phyloP scores from a whole-genome alignment of 2,888 invertebrate genomes.

The Baccha elongata region DNA sequence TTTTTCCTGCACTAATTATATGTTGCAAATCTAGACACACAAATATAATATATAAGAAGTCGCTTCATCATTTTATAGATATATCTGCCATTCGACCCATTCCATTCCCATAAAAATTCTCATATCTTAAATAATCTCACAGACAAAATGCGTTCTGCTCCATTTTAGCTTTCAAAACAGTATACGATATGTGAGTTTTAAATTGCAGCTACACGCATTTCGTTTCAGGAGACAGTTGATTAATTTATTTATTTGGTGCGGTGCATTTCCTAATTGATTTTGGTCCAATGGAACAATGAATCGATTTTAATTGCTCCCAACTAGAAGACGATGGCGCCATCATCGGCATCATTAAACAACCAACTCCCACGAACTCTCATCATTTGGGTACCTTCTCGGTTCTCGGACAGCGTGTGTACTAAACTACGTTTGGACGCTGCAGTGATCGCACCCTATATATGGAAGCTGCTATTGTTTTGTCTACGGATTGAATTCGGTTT shows the following conservation, averaged over 20 bases:
- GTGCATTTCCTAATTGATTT: conserved; percentile 71
- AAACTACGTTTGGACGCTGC: conserved; percentile 55
- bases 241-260: conserved; percentile 66
- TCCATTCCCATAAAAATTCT: conserved; percentile 23
- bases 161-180: conserved; percentile 5
- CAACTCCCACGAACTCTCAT: conserved; percentile 70
- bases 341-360: conserved; percentile 71
- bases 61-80: conserved; percentile 16
- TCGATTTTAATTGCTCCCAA: conserved; percentile 73
- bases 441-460: conserved; percentile 73
- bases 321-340: conserved; percentile 72
- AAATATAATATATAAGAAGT: conserved; percentile 9
- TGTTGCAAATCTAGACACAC: conserved; percentile 47
- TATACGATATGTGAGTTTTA: background rate
- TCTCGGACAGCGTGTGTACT: conserved; percentile 54
- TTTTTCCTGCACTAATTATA: conserved; percentile 54
- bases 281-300: conserved; percentile 67
- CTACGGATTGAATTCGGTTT: conserved; percentile 72
- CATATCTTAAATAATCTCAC: background rate
- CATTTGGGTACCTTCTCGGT: conserved; percentile 58
- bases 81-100: conserved; percentile 34
- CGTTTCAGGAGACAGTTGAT: conserved; percentile 52
- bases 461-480: conserved; percentile 73
- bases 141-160: background rate
- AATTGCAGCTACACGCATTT: conserved; percentile 20